These are phyloP conservation scores for Phylloscopus whistleri DNA, from an alignment of 2,113 vertebrate genomes.

Conservation along the genomic window DNA sequence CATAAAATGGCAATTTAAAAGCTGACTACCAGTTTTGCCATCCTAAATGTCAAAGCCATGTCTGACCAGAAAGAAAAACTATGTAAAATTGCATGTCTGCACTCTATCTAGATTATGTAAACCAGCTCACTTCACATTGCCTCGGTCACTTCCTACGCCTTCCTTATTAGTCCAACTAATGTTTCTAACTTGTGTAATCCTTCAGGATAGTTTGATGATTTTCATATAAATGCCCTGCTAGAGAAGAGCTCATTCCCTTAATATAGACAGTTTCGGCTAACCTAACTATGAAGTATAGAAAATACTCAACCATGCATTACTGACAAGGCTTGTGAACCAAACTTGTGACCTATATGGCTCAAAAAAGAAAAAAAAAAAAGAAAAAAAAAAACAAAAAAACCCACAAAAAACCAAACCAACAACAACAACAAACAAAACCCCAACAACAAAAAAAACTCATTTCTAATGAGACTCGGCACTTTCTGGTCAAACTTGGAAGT, in stretches of 20 bases:
- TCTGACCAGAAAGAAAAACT: not conserved
- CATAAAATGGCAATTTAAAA: not conserved
- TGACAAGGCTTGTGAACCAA: not conserved
- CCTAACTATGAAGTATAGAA: not conserved
- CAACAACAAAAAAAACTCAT: not conserved
- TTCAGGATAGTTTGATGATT: not conserved
- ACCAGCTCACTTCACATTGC: not conserved
- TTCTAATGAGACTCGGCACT: not conserved
- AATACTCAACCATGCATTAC: not conserved
- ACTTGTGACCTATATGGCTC: not conserved
- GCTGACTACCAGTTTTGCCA: not conserved
- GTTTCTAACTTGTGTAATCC: not conserved
- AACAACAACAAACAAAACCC: too few species aligned
- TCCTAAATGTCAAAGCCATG: not conserved
- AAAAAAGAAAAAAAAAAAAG: not conserved
- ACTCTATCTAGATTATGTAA: not conserved
- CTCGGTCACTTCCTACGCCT: not conserved
- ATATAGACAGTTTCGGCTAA: not conserved
- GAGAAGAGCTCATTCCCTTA: not conserved
- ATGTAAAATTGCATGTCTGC: not conserved
- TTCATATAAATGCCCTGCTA: not conserved
- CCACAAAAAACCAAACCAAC: not conserved
- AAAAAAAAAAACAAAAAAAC: too few species aligned
- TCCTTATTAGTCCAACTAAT: not conserved
- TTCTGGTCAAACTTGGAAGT: not conserved